These are phyloP conservation scores for Epizoanthus rinbou DNA, from an alignment of 92 coral and sea anemone species.

Conservation along the genomic window DNA sequence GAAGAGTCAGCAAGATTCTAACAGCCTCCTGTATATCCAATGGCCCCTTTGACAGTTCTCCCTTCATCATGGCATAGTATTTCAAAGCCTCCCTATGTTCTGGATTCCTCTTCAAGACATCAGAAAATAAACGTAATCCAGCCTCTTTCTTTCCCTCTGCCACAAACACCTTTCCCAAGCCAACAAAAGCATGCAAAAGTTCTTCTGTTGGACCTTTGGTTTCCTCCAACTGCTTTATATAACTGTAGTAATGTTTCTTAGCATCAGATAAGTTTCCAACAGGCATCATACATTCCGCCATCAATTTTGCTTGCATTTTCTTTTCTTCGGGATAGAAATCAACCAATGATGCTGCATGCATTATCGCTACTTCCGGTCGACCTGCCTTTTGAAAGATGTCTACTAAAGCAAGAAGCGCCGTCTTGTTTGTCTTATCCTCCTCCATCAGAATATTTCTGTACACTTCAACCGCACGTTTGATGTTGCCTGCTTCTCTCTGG, in stretches of 20 bases:
- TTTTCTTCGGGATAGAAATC: slow-evolving; percentile 36
- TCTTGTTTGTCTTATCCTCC: slow-evolving; percentile 32
- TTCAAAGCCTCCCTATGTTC: slow-evolving; percentile 44
- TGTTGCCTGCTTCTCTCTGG: slow-evolving; percentile 35
- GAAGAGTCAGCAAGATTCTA: slow-evolving; percentile 37
- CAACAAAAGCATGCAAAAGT: slow-evolving; percentile 35
- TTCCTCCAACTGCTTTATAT: slow-evolving; percentile 20
- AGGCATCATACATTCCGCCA: slow-evolving; percentile 48
- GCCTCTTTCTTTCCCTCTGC: slow-evolving; percentile 39
- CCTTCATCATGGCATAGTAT: slow-evolving; percentile 47
- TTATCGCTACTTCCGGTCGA: slow-evolving; percentile 46
- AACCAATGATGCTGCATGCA: slow-evolving; percentile 39
- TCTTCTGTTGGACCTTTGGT: slow-evolving; percentile 9
- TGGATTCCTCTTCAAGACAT: slow-evolving; percentile 41
- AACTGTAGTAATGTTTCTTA: slow-evolving; percentile 9
- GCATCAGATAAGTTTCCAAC: slow-evolving; percentile 36
- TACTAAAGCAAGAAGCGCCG: slow-evolving; percentile 48
- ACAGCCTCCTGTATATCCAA: slow-evolving; percentile 50
- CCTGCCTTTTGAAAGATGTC: slow-evolving; percentile 48
- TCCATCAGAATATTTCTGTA: slow-evolving; percentile 38
- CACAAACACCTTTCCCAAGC: slow-evolving; percentile 43
- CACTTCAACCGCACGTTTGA: slow-evolving; percentile 43
- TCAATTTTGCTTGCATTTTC: slow-evolving; percentile 24
- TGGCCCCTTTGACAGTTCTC: slow-evolving; percentile 37
- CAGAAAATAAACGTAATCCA: slow-evolving; percentile 32